Evolutionary conservation across 2,797 vertebrate species (phyloP).

Genomic region (Atherinosoma microstoma): DNA sequence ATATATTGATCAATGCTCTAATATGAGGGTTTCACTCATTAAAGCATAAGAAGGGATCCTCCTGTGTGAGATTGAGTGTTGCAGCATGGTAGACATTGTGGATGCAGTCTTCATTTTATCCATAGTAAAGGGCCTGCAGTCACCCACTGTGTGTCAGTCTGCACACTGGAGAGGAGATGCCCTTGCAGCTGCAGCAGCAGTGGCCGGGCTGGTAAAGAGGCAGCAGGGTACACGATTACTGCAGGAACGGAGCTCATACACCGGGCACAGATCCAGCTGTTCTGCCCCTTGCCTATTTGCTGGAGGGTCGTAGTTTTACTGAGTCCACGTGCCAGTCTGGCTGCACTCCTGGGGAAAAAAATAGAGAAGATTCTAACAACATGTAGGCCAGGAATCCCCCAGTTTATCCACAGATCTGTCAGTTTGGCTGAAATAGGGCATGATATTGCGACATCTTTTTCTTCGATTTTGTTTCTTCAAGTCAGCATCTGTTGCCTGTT

Average conservation of each 20-base stretch:
- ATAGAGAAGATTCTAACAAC: constrained; percentile 23
- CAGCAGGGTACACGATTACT: constrained; percentile 38
- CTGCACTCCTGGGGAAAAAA: constrained; percentile 38
- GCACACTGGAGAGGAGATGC: constrained; percentile 50
- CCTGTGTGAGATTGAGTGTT: constrained; percentile 17
- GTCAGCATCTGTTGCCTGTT: constrained; percentile 40
- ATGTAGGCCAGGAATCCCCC: constrained; percentile 49
- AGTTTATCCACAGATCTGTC: constrained; percentile 6
- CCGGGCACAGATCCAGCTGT: constrained; percentile 67
- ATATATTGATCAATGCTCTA: background rate
- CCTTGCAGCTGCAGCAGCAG: constrained; percentile 45
- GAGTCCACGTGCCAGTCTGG: constrained; percentile 65
- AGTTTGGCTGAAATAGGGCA: background rate
- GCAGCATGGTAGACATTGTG: constrained; percentile 46
- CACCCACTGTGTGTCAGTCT: constrained; percentile 24
- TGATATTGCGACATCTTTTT: background rate
- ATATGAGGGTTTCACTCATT: background rate
- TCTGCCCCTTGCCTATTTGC: constrained; percentile 28
- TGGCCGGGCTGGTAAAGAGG: constrained; percentile 31
- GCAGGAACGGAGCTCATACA: constrained; percentile 46
- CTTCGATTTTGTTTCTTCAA: constrained; percentile 2
- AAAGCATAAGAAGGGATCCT: background rate
- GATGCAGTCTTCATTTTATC: constrained; percentile 44
- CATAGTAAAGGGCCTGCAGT: constrained; percentile 38
- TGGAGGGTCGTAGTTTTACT: constrained; percentile 50